Base-by-base conservation (phyloP, 2,113 vertebrate species). In the Camelus dromedarius region DNA sequence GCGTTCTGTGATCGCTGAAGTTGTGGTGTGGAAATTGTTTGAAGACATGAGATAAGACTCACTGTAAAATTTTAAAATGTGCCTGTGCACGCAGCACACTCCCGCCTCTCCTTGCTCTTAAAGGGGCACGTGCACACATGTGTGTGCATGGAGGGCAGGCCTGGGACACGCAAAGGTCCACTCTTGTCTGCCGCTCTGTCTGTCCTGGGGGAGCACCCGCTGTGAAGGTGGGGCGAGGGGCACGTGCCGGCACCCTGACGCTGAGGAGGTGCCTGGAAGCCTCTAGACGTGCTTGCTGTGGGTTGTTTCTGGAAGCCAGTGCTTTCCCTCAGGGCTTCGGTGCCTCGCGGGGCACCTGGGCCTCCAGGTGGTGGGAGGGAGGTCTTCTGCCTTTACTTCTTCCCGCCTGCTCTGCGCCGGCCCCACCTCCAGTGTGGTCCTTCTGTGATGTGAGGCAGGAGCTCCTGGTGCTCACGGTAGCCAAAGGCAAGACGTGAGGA, bases 11-110 rank as follows among this genome's bases (percentile, higher is more conserved):
- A 14, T 35, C 46, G 20, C 60, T 76, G 10, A 66, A 54, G 75
- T 5, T 32, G 0, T 26, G 10, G 8, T 84, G 60, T 83, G 64
- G 67, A 54, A 87, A 69, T 64, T 82, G 76, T 1, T 56, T 32
- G 46, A 56, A 80, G 16, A n/a, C 52, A 8, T 4, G 10, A 3
- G 24, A 8, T 56, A 38, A 19, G 72, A 19, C 70, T 52, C n/a
- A 16, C 2, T 30, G 8, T 70, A 76, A 66, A 62, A 58, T 50
- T 50, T 66, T 15, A 50, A n/a, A 70, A 38, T 8, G 32, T 16
- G 15, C 5, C 15, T 48, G 13, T 20, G 3, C 14, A 1, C 69
- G 28, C 13, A 58, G 48, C 14, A 0, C 35, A 62, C 15, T 30
- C n/a, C 32, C 50, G 19, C 6, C 30, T n/a, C 30, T 26, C 35